Conservation (phyloP, 2,113 vertebrate genomes). For the Tyrannus savana region DNA sequence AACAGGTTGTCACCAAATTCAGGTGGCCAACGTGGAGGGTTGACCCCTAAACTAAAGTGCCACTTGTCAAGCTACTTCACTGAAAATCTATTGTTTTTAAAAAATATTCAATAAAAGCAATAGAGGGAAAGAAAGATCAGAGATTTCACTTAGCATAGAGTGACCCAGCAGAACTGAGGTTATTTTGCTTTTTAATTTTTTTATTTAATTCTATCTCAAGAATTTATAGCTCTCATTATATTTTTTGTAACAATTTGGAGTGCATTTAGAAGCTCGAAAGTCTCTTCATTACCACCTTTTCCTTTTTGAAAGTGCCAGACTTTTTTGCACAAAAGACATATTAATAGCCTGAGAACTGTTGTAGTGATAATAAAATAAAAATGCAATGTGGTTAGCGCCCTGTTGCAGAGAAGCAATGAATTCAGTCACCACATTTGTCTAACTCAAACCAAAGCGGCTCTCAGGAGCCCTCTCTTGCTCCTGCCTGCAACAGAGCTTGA, state of each 20-base stretch:
- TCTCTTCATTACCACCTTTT: conserved; percentile 47
- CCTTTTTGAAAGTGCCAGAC: conserved; percentile 48
- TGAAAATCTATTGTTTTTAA: background rate
- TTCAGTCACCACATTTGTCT: background rate
- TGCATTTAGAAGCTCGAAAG: background rate
- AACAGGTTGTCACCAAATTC: background rate
- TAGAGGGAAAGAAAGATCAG: background rate
- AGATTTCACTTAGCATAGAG: background rate
- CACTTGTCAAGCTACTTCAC: background rate
- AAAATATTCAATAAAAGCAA: background rate
- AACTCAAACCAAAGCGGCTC: background rate
- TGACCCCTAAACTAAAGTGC: background rate
- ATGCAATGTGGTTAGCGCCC: background rate
- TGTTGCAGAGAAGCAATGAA: background rate
- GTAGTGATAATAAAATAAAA: conserved; percentile 17
- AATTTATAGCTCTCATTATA: background rate
- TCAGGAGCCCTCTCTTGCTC: background rate
- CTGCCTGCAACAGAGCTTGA: background rate
- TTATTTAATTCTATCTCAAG: background rate
- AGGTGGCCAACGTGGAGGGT: background rate
- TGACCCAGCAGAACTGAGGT: background rate
- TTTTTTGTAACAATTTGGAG: background rate
- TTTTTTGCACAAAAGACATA: conserved; percentile 28
- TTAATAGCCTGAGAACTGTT: conserved; percentile 49
- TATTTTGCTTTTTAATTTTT: background rate